Conservation (phyloP, 1,140 invertebrate species). For the Neuroterus valhalla region DNA sequence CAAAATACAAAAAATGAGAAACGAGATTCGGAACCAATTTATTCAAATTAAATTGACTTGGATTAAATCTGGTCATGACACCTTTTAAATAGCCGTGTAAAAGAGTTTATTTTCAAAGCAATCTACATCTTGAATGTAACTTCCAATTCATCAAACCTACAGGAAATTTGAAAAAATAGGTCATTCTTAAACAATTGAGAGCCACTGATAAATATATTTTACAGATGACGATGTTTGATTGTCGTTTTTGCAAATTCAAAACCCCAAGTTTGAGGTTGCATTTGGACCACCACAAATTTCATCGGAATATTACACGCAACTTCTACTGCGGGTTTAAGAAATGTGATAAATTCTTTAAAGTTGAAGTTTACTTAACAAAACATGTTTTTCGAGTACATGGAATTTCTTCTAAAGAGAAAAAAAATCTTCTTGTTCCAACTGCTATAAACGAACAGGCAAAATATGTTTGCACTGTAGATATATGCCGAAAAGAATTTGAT, state of each 20-base stretch:
- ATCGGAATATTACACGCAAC: background rate
- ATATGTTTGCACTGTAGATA: slow-evolving; percentile 27
- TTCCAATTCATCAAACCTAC: too few relatives aligned
- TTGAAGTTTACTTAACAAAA: background rate
- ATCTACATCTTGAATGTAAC: too few relatives aligned
- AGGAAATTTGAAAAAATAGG: too few relatives aligned
- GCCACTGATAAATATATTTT: too few relatives aligned
- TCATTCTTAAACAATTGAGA: too few relatives aligned
- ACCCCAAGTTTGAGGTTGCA: background rate
- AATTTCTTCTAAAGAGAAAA: background rate
- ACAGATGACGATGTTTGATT: background rate
- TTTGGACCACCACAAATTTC: background rate
- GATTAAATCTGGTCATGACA: too few relatives aligned
- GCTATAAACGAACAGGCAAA: background rate
- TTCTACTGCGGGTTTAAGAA: background rate
- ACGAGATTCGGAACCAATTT: too few relatives aligned
- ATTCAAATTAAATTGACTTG: too few relatives aligned
- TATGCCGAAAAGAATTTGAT: slow-evolving; percentile 34
- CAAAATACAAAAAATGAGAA: too few relatives aligned
- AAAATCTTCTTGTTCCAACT: background rate
- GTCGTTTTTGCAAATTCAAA: background rate
- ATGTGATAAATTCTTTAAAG: background rate
- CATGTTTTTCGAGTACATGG: background rate
- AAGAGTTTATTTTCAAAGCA: too few relatives aligned
- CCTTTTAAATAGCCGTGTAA: too few relatives aligned